phyloP scores from a whole-genome alignment of 2,113 vertebrate species.

The Pao palembangensis region DNA sequence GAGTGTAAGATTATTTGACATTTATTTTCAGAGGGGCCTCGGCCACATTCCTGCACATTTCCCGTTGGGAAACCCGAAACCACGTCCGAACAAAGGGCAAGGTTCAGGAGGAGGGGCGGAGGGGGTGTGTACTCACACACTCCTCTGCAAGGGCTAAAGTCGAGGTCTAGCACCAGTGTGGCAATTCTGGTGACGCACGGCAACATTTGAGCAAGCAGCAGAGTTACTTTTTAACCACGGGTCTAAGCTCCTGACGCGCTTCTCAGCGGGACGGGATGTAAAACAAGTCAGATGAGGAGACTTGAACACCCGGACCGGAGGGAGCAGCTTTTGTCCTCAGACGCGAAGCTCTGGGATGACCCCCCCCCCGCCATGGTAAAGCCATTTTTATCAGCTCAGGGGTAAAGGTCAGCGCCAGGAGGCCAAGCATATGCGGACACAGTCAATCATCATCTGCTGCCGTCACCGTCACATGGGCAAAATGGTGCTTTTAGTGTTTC shows the following conservation, averaged over 20 bases:
- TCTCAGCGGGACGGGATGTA: neutral
- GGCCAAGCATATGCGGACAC: neutral
- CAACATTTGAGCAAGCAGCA: slow-evolving; percentile 28
- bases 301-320: slow-evolving; percentile 8
- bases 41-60: neutral
- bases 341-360: neutral
- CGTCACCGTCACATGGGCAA: no score
- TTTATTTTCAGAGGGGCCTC: neutral
- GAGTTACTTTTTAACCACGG: slow-evolving; percentile 67
- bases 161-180: slow-evolving; percentile 36
- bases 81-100: slow-evolving; percentile 39
- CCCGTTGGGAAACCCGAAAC: slow-evolving; percentile 20
- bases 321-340: slow-evolving; percentile 6
- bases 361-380: neutral
- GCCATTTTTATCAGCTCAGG: slow-evolving; percentile 30
- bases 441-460: no score
- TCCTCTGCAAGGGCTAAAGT: slow-evolving; percentile 46
- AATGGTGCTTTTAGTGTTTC: neutral
- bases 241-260: slow-evolving; percentile 29
- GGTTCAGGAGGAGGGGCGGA: slow-evolving; percentile 49
- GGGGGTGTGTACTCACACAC: slow-evolving; percentile 7
- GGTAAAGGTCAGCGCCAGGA: slow-evolving; percentile 42
- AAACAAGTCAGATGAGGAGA: slow-evolving; percentile 12
- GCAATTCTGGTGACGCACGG: slow-evolving; percentile 34
- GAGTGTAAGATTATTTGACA: neutral